Evolutionary conservation across 1,140 invertebrate genomes (phyloP).

Genomic region (Drosophila truncata): DNA sequence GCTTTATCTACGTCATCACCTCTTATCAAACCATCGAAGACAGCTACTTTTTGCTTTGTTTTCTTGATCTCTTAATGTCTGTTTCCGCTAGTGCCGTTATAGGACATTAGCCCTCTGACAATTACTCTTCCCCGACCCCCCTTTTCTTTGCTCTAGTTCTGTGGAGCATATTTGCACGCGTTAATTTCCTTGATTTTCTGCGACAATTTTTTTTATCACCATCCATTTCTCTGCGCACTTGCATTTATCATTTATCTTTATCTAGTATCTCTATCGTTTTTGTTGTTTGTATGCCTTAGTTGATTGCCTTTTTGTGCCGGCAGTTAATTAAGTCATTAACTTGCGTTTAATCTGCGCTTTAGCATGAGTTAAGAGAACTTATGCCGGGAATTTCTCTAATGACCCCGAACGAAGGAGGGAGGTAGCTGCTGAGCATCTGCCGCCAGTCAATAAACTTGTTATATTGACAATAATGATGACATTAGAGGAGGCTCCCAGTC

Average conservation of each 20-base stretch:
- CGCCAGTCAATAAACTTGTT: conserved; percentile 78
- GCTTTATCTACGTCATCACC: neutral
- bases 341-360: conserved; percentile 78
- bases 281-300: conserved; percentile 25
- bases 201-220: conserved; percentile 58
- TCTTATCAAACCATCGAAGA: conserved; percentile 13
- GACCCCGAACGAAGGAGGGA: conserved; percentile 38
- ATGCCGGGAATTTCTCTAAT: conserved; percentile 71
- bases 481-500: conserved; percentile 63
- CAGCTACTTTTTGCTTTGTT: conserved; percentile 32
- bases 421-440: conserved; percentile 6
- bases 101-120: conserved; percentile 36
- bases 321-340: conserved; percentile 81
- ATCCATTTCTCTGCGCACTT: conserved; percentile 28
- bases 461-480: conserved; percentile 83
- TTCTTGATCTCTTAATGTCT: conserved; percentile 19
- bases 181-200: conserved; percentile 62
- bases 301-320: conserved; percentile 42
- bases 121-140: conserved; percentile 19
- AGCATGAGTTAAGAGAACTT: conserved; percentile 44
- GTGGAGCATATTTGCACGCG: conserved; percentile 62
- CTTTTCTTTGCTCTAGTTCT: neutral
- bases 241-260: conserved; percentile 55
- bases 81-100: conserved; percentile 40
- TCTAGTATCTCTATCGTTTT: conserved; percentile 24